Evolutionary conservation across 2,888 invertebrate species (phyloP), one percentile per base, ranked within the genome.

Genomic region (Xanthia togata): DNA sequence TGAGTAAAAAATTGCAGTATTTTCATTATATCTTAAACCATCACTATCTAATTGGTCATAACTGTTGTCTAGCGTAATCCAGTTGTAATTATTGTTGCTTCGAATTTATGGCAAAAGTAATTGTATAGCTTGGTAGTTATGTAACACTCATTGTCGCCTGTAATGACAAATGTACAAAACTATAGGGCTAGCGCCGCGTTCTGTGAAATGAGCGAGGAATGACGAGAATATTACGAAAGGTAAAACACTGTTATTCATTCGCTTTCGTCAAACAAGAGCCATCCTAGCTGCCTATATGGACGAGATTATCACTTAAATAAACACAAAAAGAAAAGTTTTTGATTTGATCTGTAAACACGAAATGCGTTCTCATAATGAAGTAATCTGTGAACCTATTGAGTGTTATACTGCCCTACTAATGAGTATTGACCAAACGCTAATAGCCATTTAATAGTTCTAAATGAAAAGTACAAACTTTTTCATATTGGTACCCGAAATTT

Each of bases 1-100:
- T 72, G 90, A 95, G 94, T 95, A 94, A 91, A 91, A 71, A 12
- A 41, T 38, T 59, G 44, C 89, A 88, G 88, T 88, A 88, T 88
- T 88, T 55, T 79, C 81, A 78, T 73, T 76, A 38, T 74, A 73
- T 74, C 64, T 68, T 72, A 64, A 41, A 70, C 70, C 79, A 75
- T 87, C 82, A 82, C 73, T 81, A 75, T 88, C 86, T 86, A 86
- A 88, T 86, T 89, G 89, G 88, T 87, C 73, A 64, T 82, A 63
- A 63, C 79, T 83, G 80, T 82, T 81, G 77, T 87, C 68, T 87
- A 78, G 79, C 50, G 44, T 77, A 74, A 69, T 79, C 78, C 70
- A 77, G 65, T 63, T 77, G 71, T 70, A 79, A 88, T 78, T 80
- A 81, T 86, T 84, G 50, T 71, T 78, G 78, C 68, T 83, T 80